Conservation (phyloP, 1,140 invertebrate species). For the Limonius californicus region DNA sequence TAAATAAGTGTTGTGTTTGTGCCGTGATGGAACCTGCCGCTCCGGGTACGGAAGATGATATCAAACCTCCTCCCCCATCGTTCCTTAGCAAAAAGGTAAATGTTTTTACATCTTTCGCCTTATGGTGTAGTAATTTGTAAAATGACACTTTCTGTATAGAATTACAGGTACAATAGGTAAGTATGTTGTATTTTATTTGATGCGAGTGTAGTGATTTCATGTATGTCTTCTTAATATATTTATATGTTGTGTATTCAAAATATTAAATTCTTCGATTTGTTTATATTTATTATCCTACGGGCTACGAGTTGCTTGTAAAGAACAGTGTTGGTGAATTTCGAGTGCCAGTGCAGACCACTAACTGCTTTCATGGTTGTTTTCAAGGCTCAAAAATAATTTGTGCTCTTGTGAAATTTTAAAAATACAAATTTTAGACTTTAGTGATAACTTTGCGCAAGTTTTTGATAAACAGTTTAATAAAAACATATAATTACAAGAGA, state of each 20-base stretch:
- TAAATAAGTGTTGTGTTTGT: slow-evolving; percentile 29
- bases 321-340: no score
- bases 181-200: slow-evolving; percentile 12
- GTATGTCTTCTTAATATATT: no score
- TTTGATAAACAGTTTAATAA: no score
- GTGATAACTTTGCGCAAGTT: no score
- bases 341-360: no score
- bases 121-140: background rate
- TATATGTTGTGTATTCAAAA: background rate
- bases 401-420: no score
- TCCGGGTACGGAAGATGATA: slow-evolving; percentile 42
- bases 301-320: no score
- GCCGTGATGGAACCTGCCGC: slow-evolving; percentile 39
- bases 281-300: no score
- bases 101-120: slow-evolving; percentile 3
- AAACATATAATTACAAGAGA: no score
- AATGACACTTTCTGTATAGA: slow-evolving; percentile 15
- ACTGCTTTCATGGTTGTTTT: no score
- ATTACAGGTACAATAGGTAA: slow-evolving; percentile 15
- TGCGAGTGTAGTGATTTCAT: background rate
- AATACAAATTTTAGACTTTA: no score
- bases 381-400: no score
- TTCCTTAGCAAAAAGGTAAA: slow-evolving; percentile 40
- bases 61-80: slow-evolving; percentile 28
- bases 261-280: background rate